Evolutionary conservation across 2,888 invertebrate genomes (phyloP).

Genomic region (Pyrocoelia pectoralis): DNA sequence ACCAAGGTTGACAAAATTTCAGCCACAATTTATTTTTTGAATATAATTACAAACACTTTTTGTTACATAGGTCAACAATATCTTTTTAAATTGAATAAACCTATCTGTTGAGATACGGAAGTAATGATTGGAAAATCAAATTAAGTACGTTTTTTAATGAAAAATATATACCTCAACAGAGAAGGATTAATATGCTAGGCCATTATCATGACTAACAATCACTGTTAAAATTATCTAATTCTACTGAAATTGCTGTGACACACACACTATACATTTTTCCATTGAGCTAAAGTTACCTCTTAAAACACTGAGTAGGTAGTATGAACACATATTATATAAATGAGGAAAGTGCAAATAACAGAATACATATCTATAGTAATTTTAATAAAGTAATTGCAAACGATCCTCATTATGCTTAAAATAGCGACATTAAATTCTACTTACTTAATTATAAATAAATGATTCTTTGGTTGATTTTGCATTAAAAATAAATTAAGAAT

Average conservation of each 20-base stretch:
- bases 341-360: slow-evolving; percentile 5
- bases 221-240: slow-evolving; percentile 41
- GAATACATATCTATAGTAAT: slow-evolving; percentile 6
- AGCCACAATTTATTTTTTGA: slow-evolving; percentile 49
- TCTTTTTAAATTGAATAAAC: slow-evolving; percentile 24
- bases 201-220: slow-evolving; percentile 47
- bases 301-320: slow-evolving; percentile 22
- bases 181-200: slow-evolving; percentile 48
- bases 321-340: slow-evolving; percentile 23
- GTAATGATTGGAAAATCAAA: not conserved
- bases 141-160: not conserved
- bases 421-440: not conserved
- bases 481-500: slow-evolving; percentile 6
- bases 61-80: slow-evolving; percentile 44
- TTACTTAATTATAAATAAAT: slow-evolving; percentile 25
- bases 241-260: slow-evolving; percentile 22
- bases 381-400: slow-evolving; percentile 11
- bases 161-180: slow-evolving; percentile 42
- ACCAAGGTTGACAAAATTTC: slow-evolving; percentile 33
- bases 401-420: not conserved
- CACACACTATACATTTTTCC: slow-evolving; percentile 24
- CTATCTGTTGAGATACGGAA: slow-evolving; percentile 34
- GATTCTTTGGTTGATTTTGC: slow-evolving; percentile 27
- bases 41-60: slow-evolving; percentile 46
- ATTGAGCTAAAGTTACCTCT: slow-evolving; percentile 24